Evolutionary conservation across 2,113 vertebrate genomes (phyloP).

Genomic region (human): DNA sequence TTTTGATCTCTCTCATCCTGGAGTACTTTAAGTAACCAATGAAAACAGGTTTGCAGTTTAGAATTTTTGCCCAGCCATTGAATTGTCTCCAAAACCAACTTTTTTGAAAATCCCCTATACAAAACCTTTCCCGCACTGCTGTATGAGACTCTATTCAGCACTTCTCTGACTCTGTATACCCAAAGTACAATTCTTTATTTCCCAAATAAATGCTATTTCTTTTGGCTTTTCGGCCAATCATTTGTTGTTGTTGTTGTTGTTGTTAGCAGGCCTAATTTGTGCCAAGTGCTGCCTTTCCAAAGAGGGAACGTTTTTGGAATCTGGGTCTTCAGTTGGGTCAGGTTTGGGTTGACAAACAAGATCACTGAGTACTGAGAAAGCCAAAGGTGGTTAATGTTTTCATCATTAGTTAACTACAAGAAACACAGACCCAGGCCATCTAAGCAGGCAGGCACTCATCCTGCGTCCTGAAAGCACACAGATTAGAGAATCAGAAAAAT

Average conservation of each 20-base stretch:
- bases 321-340: neutral
- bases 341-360: neutral
- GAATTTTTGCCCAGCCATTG: no score
- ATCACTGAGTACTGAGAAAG: neutral
- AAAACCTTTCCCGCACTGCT: neutral
- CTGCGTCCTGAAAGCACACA: neutral
- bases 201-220: neutral
- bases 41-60: no score
- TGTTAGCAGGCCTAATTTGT: neutral
- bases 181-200: neutral
- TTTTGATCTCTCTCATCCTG: no score
- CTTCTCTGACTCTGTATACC: neutral
- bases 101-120: no score
- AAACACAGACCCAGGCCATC: neutral
- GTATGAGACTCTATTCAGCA: neutral
- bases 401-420: neutral
- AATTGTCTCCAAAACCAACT: no score
- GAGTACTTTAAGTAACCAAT: no score
- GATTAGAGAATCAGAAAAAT: accelerated
- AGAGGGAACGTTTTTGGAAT: neutral
- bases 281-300: neutral
- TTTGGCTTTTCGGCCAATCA: neutral
- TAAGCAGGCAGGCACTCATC: neutral
- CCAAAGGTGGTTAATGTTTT: neutral
- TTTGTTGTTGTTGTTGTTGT: neutral